Conservation (phyloP, 1,140 invertebrate species). For the Pinna nobilis region DNA sequence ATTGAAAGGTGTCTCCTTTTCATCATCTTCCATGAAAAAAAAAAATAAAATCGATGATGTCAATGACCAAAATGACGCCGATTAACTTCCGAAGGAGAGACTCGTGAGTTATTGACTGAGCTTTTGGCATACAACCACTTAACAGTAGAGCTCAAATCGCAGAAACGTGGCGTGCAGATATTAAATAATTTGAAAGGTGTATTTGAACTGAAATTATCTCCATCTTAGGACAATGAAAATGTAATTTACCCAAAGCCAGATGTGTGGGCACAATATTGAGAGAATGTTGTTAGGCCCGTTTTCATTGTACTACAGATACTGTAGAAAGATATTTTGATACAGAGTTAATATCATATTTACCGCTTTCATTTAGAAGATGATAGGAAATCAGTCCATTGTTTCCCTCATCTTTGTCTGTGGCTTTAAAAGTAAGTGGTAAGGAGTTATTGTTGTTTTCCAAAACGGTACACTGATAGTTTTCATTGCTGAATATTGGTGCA, state of each 20-base stretch:
- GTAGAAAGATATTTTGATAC: neutral
- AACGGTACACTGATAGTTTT: conserved; percentile 8
- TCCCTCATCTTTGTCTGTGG: conserved; percentile 40
- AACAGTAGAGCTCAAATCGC: too few relatives aligned
- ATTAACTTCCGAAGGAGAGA: too few relatives aligned
- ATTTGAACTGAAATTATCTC: neutral
- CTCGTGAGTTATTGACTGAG: too few relatives aligned
- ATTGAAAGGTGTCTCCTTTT: too few relatives aligned
- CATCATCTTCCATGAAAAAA: too few relatives aligned
- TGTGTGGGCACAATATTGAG: neutral
- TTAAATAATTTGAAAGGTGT: too few relatives aligned
- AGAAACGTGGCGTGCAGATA: too few relatives aligned
- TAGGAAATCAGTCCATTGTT: conserved; percentile 38
- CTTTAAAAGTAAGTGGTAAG: conserved; percentile 3
- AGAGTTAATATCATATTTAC: neutral
- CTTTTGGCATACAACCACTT: too few relatives aligned
- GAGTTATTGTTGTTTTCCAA: conserved; percentile 18
- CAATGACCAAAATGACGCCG: too few relatives aligned
- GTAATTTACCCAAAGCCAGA: neutral
- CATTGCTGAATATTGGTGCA: conserved; percentile 28
- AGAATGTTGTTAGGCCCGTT: neutral
- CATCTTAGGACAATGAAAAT: neutral
- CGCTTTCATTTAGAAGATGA: conserved; percentile 2
- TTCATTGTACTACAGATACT: neutral
- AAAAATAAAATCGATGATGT: too few relatives aligned